Percentiles rank a stretch among this genome's conserved stretches.
phyloP scores from a whole-genome alignment of 2,888 invertebrate genomes.

The Drosophila emarginata region DNA sequence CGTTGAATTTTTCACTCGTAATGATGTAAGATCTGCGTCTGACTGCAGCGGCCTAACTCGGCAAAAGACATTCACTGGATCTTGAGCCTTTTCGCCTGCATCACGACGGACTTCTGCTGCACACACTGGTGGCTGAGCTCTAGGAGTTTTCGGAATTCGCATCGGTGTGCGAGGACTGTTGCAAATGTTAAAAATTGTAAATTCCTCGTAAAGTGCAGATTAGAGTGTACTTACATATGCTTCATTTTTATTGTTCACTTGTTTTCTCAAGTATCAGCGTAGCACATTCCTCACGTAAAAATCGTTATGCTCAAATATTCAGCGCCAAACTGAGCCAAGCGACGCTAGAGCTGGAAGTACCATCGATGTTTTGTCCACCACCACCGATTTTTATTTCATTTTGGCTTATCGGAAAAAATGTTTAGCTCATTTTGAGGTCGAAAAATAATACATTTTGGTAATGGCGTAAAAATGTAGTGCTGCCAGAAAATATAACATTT shows the following conservation, averaged over 20 bases:
- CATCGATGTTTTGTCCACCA: too few species aligned
- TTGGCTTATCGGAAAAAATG: too few species aligned
- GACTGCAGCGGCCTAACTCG: slow-evolving; percentile 91
- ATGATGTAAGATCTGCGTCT: slow-evolving; percentile 86
- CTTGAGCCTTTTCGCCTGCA: slow-evolving; percentile 81
- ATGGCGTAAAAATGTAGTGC: too few species aligned
- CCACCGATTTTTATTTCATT: too few species aligned
- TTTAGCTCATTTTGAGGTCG: too few species aligned
- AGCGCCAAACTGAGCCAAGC: slow-evolving; percentile 73
- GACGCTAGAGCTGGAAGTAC: not conserved
- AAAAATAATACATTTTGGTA: too few species aligned
- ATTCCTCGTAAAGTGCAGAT: slow-evolving; percentile 39
- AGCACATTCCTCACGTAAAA: not conserved
- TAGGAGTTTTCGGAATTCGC: slow-evolving; percentile 67
- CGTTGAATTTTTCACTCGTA: slow-evolving; percentile 88
- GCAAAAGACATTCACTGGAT: slow-evolving; percentile 95
- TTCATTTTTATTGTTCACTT: slow-evolving; percentile 50
- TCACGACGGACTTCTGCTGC: slow-evolving; percentile 53
- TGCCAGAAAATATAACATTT: too few species aligned
- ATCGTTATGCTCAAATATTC: slow-evolving; percentile 64
- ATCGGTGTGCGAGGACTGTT: slow-evolving; percentile 76
- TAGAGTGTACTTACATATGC: slow-evolving; percentile 56
- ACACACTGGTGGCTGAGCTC: slow-evolving; percentile 24
- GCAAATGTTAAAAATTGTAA: not conserved
- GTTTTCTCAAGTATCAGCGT: not conserved